These are phyloP conservation scores for Atopsyche davidsoni DNA, from an alignment of 1,140 invertebrate genomes.

Conservation along the genomic window DNA sequence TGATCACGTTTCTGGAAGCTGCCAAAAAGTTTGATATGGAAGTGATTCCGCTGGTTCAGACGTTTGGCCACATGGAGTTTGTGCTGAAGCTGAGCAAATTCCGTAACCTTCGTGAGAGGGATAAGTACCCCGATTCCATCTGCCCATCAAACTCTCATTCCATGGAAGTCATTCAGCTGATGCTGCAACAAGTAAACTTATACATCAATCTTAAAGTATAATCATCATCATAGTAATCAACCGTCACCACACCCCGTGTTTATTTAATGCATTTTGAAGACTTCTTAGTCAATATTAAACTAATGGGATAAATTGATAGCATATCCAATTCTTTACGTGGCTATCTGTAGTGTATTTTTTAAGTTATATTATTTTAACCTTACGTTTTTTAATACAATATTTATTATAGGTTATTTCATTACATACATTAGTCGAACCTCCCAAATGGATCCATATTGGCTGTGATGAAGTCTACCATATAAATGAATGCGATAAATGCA, in stretches of 20 bases:
- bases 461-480: conserved; percentile 81
- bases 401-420: conserved; percentile 38
- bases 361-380: too few relatives aligned
- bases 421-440: conserved; percentile 37
- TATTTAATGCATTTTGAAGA: too few relatives aligned
- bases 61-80: conserved; percentile 93
- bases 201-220: neutral
- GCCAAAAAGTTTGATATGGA: conserved; percentile 51
- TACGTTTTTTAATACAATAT: too few relatives aligned
- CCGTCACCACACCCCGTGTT: too few relatives aligned
- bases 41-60: conserved; percentile 90
- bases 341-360: too few relatives aligned
- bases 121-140: conserved; percentile 71
- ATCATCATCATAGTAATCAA: too few relatives aligned
- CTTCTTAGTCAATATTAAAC: too few relatives aligned
- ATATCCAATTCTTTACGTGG: too few relatives aligned
- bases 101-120: conserved; percentile 69
- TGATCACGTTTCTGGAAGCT: conserved; percentile 33
- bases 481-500: conserved; percentile 60
- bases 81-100: conserved; percentile 77
- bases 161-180: conserved; percentile 61
- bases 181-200: conserved; percentile 73
- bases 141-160: conserved; percentile 75
- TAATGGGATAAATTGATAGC: too few relatives aligned
- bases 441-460: conserved; percentile 72